phyloP scores from a whole-genome alignment of 1,140 invertebrate genomes.

The Lamellibrachia luymesi region DNA sequence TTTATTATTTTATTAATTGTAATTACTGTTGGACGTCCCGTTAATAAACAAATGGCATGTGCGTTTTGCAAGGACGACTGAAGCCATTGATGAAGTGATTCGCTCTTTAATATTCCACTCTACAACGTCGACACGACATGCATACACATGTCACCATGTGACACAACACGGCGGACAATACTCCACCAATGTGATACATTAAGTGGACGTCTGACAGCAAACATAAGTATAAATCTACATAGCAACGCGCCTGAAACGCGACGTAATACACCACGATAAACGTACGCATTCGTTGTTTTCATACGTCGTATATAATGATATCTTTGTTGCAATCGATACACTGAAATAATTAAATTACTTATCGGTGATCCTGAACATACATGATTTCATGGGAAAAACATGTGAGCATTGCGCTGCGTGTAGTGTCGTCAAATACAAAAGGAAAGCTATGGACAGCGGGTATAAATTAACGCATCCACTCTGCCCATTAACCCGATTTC shows the following conservation, averaged over 20 bases:
- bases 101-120: not conserved
- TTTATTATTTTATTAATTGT: no score
- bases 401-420: no score
- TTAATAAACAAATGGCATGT: not conserved
- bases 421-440: no score
- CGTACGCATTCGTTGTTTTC: not conserved
- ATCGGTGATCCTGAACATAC: no score
- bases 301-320: no score
- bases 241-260: not conserved
- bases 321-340: no score
- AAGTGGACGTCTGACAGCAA: not conserved
- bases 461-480: no score
- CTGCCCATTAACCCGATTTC: no score
- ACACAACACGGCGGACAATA: not conserved
- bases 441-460: no score
- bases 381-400: no score
- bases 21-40: not conserved
- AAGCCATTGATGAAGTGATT: not conserved
- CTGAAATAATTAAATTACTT: no score
- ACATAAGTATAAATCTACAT: not conserved
- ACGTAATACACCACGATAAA: not conserved
- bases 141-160: not conserved
- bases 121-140: not conserved
- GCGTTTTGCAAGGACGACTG: not conserved
- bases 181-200: not conserved